Evolutionary conservation across 2,113 vertebrate species (phyloP), one percentile per base, ranked within the genome.

Genomic region (Trichechus manatus): DNA sequence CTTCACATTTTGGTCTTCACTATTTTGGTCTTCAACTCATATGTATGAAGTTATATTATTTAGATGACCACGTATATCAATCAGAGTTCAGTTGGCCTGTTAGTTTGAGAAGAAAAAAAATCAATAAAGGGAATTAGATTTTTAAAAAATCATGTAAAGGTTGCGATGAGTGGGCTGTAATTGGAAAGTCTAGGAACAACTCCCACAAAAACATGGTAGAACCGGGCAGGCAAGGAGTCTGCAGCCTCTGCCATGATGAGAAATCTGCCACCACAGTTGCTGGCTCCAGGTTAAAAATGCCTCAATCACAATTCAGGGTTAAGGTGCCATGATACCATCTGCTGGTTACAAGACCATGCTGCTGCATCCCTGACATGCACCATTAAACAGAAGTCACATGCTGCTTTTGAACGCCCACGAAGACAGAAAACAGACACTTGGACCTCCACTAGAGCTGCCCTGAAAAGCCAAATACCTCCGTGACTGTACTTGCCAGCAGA

Each of bases 381-480:
- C 39, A 82, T 42, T 78, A 90, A 44, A 72, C 17, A 91, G 33
- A 56, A 33, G 56, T 70, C n/a, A 92, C n/a, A 44, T 33, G 31
- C 19, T 75, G 20, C 68, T 79, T 89, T 53, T 66, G 44, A 68
- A 86, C 44, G 20, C 19, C 63, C 33, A 20, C 0, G 4, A 85
- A 85, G 33, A 79, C 44, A 79, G 44, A 93, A 29, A 56, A 88
- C 1, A 70, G 86, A 63, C 39, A 50, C 22, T 25, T 63, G 59
- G 87, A 75, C 11, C 14, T 91, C 22, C 33, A 19, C 42, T 47
- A 29, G n/a, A 72, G 22, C 80, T 80, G 42, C 70, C 23, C 22
- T 39, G 61, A 78, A 94, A 87, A 92, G 91, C 15, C 70, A 90
- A 29, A 33, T 31, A 23, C 50, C n/a, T 89, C 29, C 53, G 36